phyloP scores from a whole-genome alignment of 2,888 invertebrate genomes.

The Xestobium rufovillosum region DNA sequence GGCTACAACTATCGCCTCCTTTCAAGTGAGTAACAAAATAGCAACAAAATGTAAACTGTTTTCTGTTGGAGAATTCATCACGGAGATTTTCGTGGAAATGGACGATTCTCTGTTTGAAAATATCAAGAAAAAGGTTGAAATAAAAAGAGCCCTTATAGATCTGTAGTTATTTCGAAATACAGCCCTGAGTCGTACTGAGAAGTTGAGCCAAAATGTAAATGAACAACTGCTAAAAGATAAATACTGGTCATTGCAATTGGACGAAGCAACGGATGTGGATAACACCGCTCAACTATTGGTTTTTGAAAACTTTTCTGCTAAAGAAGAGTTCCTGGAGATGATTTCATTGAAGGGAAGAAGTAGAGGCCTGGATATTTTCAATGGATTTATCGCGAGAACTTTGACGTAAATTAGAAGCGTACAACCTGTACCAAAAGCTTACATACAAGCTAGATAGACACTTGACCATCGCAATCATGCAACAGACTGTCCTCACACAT shows the following conservation, averaged over 20 bases:
- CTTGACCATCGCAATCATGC: too few relatives aligned
- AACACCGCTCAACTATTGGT: conserved; percentile 23
- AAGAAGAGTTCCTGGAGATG: conserved; percentile 24
- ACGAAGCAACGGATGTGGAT: conserved; percentile 24
- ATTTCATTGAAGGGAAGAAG: conserved; percentile 22
- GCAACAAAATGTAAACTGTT: conserved; percentile 22
- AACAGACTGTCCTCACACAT: too few relatives aligned
- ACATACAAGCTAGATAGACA: too few relatives aligned
- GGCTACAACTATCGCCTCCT: conserved; percentile 14
- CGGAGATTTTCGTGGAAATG: conserved; percentile 18
- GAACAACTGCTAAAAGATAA: conserved; percentile 15
- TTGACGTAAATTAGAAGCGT: too few relatives aligned
- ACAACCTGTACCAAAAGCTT: too few relatives aligned
- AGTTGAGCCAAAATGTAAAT: conserved; percentile 15
- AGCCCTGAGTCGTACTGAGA: conserved; percentile 18
- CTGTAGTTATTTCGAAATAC: conserved; percentile 15
- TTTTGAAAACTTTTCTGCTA: conserved; percentile 25
- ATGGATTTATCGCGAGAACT: conserved; percentile 22
- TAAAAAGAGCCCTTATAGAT: conserved; percentile 19
- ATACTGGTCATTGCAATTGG: conserved; percentile 22
- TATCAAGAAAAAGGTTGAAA: conserved; percentile 20
- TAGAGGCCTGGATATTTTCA: conserved; percentile 22
- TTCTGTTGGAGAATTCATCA: conserved; percentile 20
- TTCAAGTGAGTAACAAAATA: conserved; percentile 18
- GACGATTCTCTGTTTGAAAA: conserved; percentile 19